Base-by-base conservation (phyloP, 2,888 invertebrate species). In the Elmis aenea region DNA sequence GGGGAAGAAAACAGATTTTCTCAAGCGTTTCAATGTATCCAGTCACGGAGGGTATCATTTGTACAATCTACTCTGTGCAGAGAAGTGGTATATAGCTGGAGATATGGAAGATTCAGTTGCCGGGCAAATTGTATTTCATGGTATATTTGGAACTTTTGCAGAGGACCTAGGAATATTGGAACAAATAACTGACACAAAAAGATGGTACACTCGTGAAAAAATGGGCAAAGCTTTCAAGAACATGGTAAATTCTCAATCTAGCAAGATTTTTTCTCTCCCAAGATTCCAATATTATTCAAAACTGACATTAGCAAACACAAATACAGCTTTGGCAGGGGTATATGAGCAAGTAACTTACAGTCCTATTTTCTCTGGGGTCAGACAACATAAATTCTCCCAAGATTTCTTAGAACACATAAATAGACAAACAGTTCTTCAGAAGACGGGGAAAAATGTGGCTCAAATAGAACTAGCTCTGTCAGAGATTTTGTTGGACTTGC, bases 71-170 rank as follows among this genome's bases (percentile, higher is more conserved):
- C 20, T 16, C 26, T 20, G 3, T 5, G 10, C 14, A 14, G 9
- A 3, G 8, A 11, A 21, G 8, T 45, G 28, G 33, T 15, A 12
- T 2, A 18, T 45, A 24, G 31, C 28, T 16, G 45, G 44, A 3
- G 21, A 31, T 1, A 45, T 39, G 32, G 28, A 30, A 23, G 44
- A 40, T 16, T 13, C 14, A 4, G n/a, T n/a, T n/a, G 45, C 39
- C 2, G 22, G 16, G 6, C 46, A 46, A 38, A 31, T 48, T 6
- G 26, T 41, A 2, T 46, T 47, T 18, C 46, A 46, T 35, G 6
- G 34, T 12, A 48, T 46, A 2, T 46, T 46, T 25, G 42, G 42
- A 16, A 47, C 46, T 2, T 38, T 29, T 14, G 27, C 28, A 14
- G 42, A 46, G 18, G 45, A 46, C 15, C 14, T 46, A n/a, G 29